Conservation (phyloP, 1,140 invertebrate species). For the Proctacanthus coquilletti region DNA sequence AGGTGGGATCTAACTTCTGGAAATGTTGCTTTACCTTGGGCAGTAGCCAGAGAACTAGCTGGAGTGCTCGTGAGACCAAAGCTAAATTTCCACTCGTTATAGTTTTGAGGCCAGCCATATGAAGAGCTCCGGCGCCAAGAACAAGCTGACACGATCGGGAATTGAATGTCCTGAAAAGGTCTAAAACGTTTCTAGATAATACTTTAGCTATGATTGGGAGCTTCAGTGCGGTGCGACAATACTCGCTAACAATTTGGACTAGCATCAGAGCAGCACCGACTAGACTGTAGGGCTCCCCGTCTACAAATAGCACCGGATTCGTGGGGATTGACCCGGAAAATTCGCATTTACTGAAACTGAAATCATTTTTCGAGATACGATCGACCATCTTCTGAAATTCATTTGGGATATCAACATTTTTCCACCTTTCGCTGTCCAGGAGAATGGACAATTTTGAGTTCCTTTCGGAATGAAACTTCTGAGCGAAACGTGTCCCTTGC, state of each 20-base stretch:
- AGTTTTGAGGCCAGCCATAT: conserved; percentile 87
- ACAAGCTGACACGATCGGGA: conserved; percentile 87
- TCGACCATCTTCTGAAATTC: conserved; percentile 78
- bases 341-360: conserved; percentile 12
- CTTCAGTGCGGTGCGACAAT: conserved; percentile 64
- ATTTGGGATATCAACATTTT: conserved; percentile 72
- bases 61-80: conserved; percentile 74
- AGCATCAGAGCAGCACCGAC: conserved; percentile 73
- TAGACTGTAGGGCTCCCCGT: conserved; percentile 69
- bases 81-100: conserved; percentile 92
- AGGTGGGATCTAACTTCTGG: conserved; percentile 29
- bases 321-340: conserved; percentile 17
- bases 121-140: conserved; percentile 85
- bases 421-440: conserved; percentile 87
- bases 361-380: conserved; percentile 40
- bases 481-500: conserved; percentile 79
- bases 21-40: conserved; percentile 54
- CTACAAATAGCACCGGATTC: conserved; percentile 46
- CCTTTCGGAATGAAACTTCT: conserved; percentile 77
- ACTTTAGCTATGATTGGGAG: conserved; percentile 47
- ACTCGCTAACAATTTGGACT: conserved; percentile 76
- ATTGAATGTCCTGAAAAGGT: conserved; percentile 81
- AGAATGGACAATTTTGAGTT: conserved; percentile 70
- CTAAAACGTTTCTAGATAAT: conserved; percentile 65
- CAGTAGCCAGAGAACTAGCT: conserved; percentile 62